These are phyloP conservation scores for Haemorhous mexicanus DNA, from an alignment of 2,113 vertebrate genomes.

Conservation along the genomic window DNA sequence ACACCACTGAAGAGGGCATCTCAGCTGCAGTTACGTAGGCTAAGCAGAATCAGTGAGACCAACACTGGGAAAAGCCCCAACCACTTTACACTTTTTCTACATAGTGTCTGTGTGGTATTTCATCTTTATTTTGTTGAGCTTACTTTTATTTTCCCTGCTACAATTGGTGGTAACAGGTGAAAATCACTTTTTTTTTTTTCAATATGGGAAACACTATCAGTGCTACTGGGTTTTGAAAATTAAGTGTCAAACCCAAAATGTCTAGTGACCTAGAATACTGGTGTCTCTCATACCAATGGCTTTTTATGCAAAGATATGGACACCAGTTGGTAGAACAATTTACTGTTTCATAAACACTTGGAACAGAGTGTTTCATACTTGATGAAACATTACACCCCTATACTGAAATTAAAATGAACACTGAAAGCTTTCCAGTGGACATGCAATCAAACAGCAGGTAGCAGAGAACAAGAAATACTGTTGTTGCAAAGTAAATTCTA, in stretches of 20 bases:
- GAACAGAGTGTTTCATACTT: background rate
- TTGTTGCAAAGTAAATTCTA: background rate
- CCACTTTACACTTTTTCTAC: background rate
- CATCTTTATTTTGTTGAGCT: background rate
- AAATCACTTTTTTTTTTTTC: background rate
- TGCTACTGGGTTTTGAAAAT: background rate
- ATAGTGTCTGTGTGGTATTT: background rate
- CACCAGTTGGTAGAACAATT: background rate
- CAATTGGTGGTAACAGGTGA: background rate
- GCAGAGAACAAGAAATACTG: background rate
- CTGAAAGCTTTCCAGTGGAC: slow-evolving; percentile 4
- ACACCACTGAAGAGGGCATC: background rate
- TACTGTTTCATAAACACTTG: background rate
- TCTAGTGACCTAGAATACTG: background rate
- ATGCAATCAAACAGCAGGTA: slow-evolving; percentile 40
- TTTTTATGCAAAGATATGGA: background rate
- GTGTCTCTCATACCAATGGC: background rate
- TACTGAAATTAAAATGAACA: slow-evolving; percentile 20
- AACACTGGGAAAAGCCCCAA: background rate
- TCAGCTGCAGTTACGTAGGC: background rate
- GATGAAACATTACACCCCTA: background rate
- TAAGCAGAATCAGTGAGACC: background rate
- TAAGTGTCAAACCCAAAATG: background rate
- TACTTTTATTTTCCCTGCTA: background rate
- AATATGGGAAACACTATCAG: background rate